Evolutionary conservation across 2,888 invertebrate species (phyloP).

Genomic region (Meta bourneti): DNA sequence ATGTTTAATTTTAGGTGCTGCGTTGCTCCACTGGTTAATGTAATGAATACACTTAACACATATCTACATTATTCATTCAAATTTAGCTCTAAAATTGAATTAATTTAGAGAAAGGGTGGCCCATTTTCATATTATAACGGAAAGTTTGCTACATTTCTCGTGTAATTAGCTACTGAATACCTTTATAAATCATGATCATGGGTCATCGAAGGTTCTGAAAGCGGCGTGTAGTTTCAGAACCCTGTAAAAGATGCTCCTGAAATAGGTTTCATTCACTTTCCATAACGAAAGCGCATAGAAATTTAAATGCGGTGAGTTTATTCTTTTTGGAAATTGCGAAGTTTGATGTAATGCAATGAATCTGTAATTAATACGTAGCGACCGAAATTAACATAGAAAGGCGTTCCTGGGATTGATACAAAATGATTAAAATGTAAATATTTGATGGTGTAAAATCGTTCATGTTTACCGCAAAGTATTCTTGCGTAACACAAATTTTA

Average conservation of each 20-base stretch:
- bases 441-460: too few relatives aligned
- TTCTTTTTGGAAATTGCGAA: too few relatives aligned
- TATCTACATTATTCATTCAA: not conserved
- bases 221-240: not conserved
- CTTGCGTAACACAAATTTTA: too few relatives aligned
- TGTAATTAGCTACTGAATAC: not conserved
- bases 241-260: not conserved
- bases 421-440: too few relatives aligned
- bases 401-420: too few relatives aligned
- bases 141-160: not conserved
- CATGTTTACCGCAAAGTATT: too few relatives aligned
- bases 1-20: not conserved
- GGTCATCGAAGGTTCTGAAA: not conserved
- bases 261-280: not conserved
- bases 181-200: not conserved
- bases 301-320: too few relatives aligned
- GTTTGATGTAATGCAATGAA: too few relatives aligned
- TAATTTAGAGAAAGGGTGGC: not conserved
- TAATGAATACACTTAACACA: not conserved
- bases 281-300: too few relatives aligned
- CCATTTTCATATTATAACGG: not conserved
- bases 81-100: not conserved
- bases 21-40: not conserved
- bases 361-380: too few relatives aligned
- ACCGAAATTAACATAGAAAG: too few relatives aligned